Conservation (phyloP, 2,888 invertebrate genomes). For the Morpho achilles region DNA sequence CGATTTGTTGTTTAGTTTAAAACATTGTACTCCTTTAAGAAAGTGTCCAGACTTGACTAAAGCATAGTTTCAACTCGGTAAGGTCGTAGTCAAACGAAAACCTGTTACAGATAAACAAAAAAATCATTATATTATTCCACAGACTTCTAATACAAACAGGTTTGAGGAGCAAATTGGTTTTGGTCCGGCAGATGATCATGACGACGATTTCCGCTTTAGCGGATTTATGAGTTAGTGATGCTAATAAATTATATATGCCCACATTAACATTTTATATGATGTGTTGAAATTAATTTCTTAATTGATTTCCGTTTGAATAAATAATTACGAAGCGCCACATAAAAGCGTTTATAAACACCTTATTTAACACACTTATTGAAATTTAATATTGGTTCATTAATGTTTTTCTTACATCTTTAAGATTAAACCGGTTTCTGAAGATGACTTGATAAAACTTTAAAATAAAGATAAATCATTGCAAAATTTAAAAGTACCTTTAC, state of each 20-base stretch:
- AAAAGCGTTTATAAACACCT: not conserved
- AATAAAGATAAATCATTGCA: no score
- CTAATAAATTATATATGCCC: conserved; percentile 15
- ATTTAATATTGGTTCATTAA: no score
- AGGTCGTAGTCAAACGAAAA: not conserved
- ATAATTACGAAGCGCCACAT: conserved; percentile 10
- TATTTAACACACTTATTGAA: not conserved
- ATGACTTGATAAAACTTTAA: no score
- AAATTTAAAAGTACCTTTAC: no score
- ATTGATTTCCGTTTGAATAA: conserved; percentile 11
- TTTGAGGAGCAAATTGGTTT: conserved; percentile 10
- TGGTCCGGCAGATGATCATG: conserved; percentile 11
- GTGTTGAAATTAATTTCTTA: conserved; percentile 13
- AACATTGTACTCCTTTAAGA: no score
- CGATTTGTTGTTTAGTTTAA: no score
- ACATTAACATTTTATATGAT: conserved; percentile 18
- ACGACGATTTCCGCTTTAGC: conserved; percentile 11
- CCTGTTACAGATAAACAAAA: no score
- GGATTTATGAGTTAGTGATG: conserved; percentile 11
- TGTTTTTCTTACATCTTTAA: no score
- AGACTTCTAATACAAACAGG: conserved; percentile 1
- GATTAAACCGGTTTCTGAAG: no score
- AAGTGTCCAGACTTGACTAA: no score
- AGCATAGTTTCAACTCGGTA: not conserved
- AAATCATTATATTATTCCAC: not conserved